phyloP scores from a whole-genome alignment of 2,797 vertebrate genomes.

The Chaetodon trifasciatus region DNA sequence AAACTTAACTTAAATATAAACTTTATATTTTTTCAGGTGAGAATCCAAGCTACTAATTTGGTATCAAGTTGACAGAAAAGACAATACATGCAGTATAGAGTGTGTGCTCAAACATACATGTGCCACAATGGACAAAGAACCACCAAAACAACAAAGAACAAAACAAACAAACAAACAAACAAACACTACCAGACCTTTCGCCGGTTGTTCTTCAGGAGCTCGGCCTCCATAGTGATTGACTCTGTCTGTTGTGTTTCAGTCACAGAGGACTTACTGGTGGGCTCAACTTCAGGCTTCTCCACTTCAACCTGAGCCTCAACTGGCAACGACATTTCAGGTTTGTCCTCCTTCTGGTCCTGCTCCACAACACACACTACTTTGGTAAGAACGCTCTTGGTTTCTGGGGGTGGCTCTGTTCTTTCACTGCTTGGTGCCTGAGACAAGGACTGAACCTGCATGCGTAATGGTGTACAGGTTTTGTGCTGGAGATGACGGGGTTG shows the following conservation, averaged over 20 bases:
- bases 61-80: neutral
- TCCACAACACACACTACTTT: constrained; percentile 23
- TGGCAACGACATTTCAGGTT: neutral
- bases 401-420: constrained; percentile 22
- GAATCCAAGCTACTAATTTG: neutral
- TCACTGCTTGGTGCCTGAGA: constrained; percentile 31
- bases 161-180: neutral
- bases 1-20: neutral
- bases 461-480: constrained; percentile 43
- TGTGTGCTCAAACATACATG: neutral
- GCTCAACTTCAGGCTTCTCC: constrained; percentile 73
- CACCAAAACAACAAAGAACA: neutral
- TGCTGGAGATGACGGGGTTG: constrained; percentile 70
- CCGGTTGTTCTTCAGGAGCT: constrained; percentile 72
- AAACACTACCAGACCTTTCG: constrained; percentile 73
- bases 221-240: constrained; percentile 29
- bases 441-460: constrained; percentile 30
- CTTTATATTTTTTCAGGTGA: neutral
- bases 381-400: constrained; percentile 25
- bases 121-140: neutral
- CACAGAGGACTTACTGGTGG: neutral
- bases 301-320: constrained; percentile 47
- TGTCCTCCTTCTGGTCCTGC: constrained; percentile 25
- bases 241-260: constrained; percentile 22
- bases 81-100: constrained; percentile 10